Conservation (phyloP, 2,113 vertebrate genomes). For the Cavia porcellus region DNA sequence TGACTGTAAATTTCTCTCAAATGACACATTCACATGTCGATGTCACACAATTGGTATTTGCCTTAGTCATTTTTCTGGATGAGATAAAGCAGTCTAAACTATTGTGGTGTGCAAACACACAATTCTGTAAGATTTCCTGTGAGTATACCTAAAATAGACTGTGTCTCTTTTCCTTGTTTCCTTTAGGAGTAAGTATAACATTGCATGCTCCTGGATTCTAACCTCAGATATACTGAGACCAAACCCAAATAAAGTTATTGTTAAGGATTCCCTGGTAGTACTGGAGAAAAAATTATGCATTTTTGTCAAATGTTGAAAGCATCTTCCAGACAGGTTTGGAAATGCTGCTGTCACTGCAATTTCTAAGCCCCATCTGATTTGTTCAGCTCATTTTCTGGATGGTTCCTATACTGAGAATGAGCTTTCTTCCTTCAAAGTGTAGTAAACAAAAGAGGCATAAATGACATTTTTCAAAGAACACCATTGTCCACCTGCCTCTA, state of each 20-base stretch:
- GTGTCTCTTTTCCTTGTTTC: background rate
- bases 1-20: background rate
- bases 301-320: background rate
- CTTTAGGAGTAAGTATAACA: background rate
- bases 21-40: background rate
- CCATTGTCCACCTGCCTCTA: background rate
- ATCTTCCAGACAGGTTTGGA: background rate
- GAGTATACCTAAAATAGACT: background rate
- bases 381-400: background rate
- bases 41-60: background rate
- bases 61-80: background rate
- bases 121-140: background rate
- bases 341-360: background rate
- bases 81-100: background rate
- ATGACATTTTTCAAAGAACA: background rate
- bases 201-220: background rate
- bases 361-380: background rate
- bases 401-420: background rate
- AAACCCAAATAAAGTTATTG: background rate
- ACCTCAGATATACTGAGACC: background rate
- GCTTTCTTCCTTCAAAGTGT: background rate
- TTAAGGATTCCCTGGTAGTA: background rate
- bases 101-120: background rate
- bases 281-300: background rate
- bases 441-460: background rate